These are phyloP conservation scores for Mormyrus hasselquistii DNA, from an alignment of 2,797 vertebrate genomes.

Conservation along the genomic window DNA sequence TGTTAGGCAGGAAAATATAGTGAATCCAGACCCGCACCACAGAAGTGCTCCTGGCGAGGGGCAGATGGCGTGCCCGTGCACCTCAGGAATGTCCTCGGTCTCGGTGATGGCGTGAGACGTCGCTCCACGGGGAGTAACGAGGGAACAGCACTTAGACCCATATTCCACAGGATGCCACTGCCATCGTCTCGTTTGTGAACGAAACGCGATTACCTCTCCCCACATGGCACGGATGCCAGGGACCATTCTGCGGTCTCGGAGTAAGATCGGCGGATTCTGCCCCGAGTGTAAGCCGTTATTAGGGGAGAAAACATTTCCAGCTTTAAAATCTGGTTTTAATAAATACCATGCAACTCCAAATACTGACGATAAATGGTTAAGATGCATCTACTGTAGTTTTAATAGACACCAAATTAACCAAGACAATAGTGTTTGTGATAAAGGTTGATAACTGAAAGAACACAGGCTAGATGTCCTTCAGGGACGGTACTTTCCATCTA, in stretches of 20 bases:
- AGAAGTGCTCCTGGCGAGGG: background rate
- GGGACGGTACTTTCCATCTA: constrained; percentile 25
- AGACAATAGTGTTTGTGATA: background rate
- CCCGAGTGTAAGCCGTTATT: constrained; percentile 34
- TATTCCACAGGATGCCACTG: constrained; percentile 2
- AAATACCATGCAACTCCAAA: constrained; percentile 19
- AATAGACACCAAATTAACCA: background rate
- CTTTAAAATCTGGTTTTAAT: constrained; percentile 24
- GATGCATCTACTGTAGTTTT: constrained; percentile 1
- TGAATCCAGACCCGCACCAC: background rate
- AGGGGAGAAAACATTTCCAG: constrained; percentile 20
- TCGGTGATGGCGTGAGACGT: background rate
- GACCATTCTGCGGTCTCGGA: background rate
- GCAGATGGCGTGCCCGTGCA: background rate
- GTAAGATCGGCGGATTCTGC: background rate
- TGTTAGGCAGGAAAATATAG: constrained; percentile 13
- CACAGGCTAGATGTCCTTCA: constrained; percentile 17
- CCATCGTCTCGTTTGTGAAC: background rate
- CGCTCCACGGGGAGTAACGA: background rate
- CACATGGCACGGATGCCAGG: background rate
- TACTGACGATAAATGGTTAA: constrained; percentile 16
- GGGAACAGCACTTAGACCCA: background rate
- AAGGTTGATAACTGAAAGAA: background rate
- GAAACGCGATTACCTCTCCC: background rate
- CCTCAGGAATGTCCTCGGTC: background rate